Evolutionary conservation across 2,797 vertebrate genomes (phyloP), one percentile per base, ranked within the genome.

Genomic region (Furcifer pardalis): DNA sequence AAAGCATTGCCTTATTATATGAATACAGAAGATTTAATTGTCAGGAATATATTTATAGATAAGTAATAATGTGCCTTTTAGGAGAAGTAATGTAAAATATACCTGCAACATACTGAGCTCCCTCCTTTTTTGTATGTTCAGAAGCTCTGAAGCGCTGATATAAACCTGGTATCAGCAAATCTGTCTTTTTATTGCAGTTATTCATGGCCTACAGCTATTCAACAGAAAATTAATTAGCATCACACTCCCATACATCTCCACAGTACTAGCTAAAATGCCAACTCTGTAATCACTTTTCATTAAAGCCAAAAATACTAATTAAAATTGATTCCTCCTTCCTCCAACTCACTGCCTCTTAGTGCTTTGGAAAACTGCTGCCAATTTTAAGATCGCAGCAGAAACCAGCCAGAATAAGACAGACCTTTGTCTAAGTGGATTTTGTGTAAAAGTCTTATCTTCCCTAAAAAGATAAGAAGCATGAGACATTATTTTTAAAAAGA

Each of bases 301-400:
- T 96, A 95, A 95, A 95, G 94, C 95, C 95, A 96, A 96, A 96
- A 96, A 95, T 96, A 95, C 95, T 96, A 97, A 97, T 96, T 96
- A 96, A 97, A 96, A 97, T 96, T 96, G 96, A 97, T 96, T 96
- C 35, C 15, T 3, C 46, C 6, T 40, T 40, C 35, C 21, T n/a
- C 17, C 95, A 95, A 8, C 65, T 5, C 21, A 23, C 90, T 93
- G 40, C 19, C 21, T 56, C 52, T 56, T 21, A 15, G 21, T 90
- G 92, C 93, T 95, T 95, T 94, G 91, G 95, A 95, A 94, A 96
- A 94, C 87, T 92, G 88, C 93, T 94, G 95, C 94, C 95, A 94
- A 87, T 82, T 59, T 89, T 94, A 89, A 88, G 89, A 88, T 89
- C 88, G 69, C 27, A 37, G 90, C 88, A 90, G 86, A 79, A 79